Base-by-base conservation (phyloP, 2,888 invertebrate species). In the Silvanus unidentatus region DNA sequence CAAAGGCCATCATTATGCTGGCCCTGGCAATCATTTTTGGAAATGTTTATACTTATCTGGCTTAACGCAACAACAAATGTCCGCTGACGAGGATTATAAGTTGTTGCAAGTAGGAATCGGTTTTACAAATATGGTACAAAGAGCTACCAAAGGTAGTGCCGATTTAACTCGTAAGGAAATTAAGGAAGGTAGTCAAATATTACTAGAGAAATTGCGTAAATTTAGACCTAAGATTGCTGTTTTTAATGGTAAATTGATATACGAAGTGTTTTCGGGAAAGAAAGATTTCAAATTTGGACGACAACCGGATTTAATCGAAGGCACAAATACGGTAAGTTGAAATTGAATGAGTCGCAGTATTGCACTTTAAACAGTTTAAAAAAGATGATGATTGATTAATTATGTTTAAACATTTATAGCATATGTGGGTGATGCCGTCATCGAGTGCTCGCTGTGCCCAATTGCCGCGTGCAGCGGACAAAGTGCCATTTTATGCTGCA, bases 1-100 rank as follows among this genome's bases (percentile, higher is more conserved):
- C 76, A 94, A 95, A 73, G 96, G 96, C 2, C 97, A 97, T 75
- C 96, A 98, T 74, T 98, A 98, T 77, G 96, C 97, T 42, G 97
- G 97, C 41, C 96, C 96, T 37, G 97, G 97, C 37, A 98, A 98
- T 76, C 98, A 98, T 77, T 97, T 98, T 77, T 98, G 97, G 97
- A 96, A 96, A 77, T 97, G 96, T 71, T 77, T 97, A 51, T 95
- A 91, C 74, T 76, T 96, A 57, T 92, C 95, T 39, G 96, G 96
- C 5, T 78, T 98, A 45, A 96, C 95, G 11, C 82, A 92, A 47
- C 93, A 95, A 67, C 95, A 93, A 69, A 87, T 97, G 86, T 93
- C 88, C 62, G 94, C 96, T 1, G 93, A 95, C 65, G 96, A 97
- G 73, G 97, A 98, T 73, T 90, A 86, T 68, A 92, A 92, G 75